Evolutionary conservation across 2,888 invertebrate species (phyloP), one percentile per base, ranked within the genome.

Genomic region (Nezara viridula): DNA sequence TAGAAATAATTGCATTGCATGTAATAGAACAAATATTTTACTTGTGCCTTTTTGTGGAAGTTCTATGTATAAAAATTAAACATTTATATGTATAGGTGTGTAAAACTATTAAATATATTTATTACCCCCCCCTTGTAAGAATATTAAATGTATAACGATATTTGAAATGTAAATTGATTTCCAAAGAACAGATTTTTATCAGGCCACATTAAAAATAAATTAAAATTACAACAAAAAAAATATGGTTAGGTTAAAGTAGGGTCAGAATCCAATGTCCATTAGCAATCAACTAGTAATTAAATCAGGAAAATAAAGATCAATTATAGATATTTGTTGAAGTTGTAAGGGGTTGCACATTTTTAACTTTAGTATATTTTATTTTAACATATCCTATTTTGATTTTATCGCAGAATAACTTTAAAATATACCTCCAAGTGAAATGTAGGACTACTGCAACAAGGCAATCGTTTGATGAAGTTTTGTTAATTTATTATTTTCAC

Each of bases 21-120:
- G 50, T 50, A 50, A 52, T 88, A 81, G 77, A 52, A 77, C 52
- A 81, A 49, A 37, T 44, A 60, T 37, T 44, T 88, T 88, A 88
- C 88, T 81, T 77, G 88, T 88, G 88, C 88, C 89, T 88, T 89
- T 89, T 60, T 88, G 85, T 89, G 60, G 88, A 88, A 88, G 89
- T 89, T 89, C 88, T 88, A 52, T 85, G 47, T 50, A 88, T 77
- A 44, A 44, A 81, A 40, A 40, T 44, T 81, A 81, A 81, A 44
- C n/a, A 44, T 81, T 44, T 81, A 24, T 81, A 66, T 66, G 66
- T 44, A 81, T 81, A 81, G 10, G 24, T n/a, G 81, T 81, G 40
- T 81, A 44, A 44, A 44, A 44, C 81, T 44, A 32, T 81, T 81
- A 81, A n/a, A 2, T 66, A 32, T 66, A 66, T 66, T 66, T 66